Evolutionary conservation across 2,888 invertebrate genomes (phyloP), one percentile per base, ranked within the genome.

Genomic region (Glyphotaelius pellucidus): DNA sequence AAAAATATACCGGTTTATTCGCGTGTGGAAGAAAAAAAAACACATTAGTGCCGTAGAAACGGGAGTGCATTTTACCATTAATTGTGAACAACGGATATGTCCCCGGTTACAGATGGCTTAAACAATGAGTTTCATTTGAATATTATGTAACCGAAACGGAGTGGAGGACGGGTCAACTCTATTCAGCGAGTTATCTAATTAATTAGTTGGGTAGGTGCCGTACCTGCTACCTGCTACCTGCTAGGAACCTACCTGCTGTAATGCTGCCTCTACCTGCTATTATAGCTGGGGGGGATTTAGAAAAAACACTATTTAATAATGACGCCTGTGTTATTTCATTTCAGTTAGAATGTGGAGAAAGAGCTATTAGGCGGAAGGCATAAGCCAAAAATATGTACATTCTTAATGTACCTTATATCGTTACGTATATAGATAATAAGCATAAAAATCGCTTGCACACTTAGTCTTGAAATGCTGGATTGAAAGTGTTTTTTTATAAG

Each of bases 91-190:
- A 90, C 92, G 92, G 91, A 91, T 83, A 83, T 92, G 91, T 90
- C 79, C 89, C 83, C 80, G 79, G 92, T 90, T 92, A 93, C 93
- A 93, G 92, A 92, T 92, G 93, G 90, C 80, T 81, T 90, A 90
- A 92, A 93, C 90, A 92, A 93, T 79, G 90, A 88, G 79, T 89
- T 87, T 90, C 90, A 93, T 93, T 93, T 93, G 90, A 92, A 93
- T 93, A 93, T 92, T 92, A 93, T 89, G 91, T 89, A 90, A 91
- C 89, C 92, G 92, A 92, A 92, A 92, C 92, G 92, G 89, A 83
- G 84, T 86, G 31, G 90, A 31, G 31, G 30, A 79, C 84, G 38
- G 79, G 91, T 87, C 87, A 81, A 87, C 84, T 81, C 42, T 92
- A 38, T 80, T 83, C 31, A 25, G 88, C 47, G 80, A 14, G 80